Evolutionary conservation across 1,140 invertebrate species (phyloP), one percentile per base, ranked within the genome.

Genomic region (Heliconius nattereri): DNA sequence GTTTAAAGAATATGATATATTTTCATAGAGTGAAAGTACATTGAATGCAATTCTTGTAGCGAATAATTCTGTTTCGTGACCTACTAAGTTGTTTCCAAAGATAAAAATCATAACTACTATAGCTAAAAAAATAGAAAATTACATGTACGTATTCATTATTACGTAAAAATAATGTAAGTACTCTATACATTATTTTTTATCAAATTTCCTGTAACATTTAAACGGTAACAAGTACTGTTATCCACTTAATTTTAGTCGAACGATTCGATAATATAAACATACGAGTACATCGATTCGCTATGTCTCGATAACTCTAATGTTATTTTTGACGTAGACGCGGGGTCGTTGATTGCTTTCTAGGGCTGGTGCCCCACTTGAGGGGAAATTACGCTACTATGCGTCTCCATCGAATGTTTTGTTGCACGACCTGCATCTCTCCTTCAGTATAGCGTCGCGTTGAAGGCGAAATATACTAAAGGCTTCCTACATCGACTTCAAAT

Each of bases 351-450:
- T 86, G 88, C 86, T 76, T 86, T 86, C 83, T 85, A 79, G 85
- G 82, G 86, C 76, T 80, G 81, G 88, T 91, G 85, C 78, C 80
- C 85, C 87, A 91, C 90, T 91, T 87, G 89, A 86, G 81, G 81
- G 84, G 88, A 91, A 90, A 93, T 93, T 93, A 91, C 90, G 86
- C 88, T 89, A 83, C 86, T 86, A 83, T 85, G 83, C 85, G 83
- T 83, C 83, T 87, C 88, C 90, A 93, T 93, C 89, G 91, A 86
- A 85, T 91, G 90, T 93, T 92, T 92, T 92, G 90, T 91, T 80
- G 77, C 84, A 85, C 84, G 86, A 88, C 85, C 85, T 87, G 87
- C 85, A 87, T 89, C 87, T 86, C 84, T 87, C 80, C 78, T 78
- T 74, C 74, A 66, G 82, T 78, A 77, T 76, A 74, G 73, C 78